Evolutionary conservation across 2,797 vertebrate species (phyloP).

Genomic region (Anguilla pacifica): DNA sequence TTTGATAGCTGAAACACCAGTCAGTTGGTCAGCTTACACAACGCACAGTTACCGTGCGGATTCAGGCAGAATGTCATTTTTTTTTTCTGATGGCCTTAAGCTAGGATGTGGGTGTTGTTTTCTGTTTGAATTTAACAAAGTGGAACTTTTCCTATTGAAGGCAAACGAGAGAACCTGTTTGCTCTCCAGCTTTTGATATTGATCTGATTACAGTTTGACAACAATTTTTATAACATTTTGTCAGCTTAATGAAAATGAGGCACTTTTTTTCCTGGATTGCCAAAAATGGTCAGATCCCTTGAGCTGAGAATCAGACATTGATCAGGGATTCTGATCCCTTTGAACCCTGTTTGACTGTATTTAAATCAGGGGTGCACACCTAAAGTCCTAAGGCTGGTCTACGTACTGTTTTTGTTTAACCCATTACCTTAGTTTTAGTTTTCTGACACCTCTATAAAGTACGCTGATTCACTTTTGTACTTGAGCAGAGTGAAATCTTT

Average conservation of each 20-base stretch:
- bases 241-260: background rate
- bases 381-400: too few relatives aligned
- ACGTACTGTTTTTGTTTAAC: too few relatives aligned
- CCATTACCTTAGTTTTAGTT: background rate
- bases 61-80: too few relatives aligned
- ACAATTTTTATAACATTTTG: background rate
- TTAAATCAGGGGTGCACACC: too few relatives aligned
- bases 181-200: background rate
- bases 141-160: background rate
- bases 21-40: too few relatives aligned
- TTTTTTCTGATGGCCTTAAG: background rate
- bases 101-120: background rate
- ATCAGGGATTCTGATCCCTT: background rate
- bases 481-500: background rate
- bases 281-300: background rate
- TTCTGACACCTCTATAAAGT: background rate
- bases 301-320: background rate
- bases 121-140: background rate
- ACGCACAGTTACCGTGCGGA: too few relatives aligned
- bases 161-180: background rate
- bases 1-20: too few relatives aligned
- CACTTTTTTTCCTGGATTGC: too few relatives aligned
- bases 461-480: background rate
- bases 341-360: background rate
- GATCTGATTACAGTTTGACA: background rate